These are phyloP conservation scores for Nasonia vitripennis DNA, from an alignment of 1,140 invertebrate genomes.

Conservation along the genomic window DNA sequence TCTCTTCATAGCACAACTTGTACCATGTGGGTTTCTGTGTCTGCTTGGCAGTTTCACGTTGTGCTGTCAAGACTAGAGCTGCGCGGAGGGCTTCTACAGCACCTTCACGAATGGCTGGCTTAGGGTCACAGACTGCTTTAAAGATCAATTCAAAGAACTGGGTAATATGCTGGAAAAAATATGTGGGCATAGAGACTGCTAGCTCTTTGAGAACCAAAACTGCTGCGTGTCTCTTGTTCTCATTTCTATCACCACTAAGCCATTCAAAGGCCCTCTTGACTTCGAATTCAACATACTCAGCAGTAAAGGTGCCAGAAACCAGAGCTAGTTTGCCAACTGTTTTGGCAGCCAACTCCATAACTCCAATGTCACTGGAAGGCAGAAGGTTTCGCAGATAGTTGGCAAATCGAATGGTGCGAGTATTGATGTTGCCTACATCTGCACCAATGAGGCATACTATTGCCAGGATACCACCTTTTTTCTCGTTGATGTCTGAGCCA, in stretches of 20 bases:
- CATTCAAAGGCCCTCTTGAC: conserved; percentile 96
- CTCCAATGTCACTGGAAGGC: conserved; percentile 91
- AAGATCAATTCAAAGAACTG: conserved; percentile 98
- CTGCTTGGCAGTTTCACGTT: conserved; percentile 94
- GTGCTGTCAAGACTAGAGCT: conserved; percentile 94
- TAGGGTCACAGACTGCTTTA: conserved; percentile 92
- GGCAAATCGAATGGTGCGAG: conserved; percentile 92
- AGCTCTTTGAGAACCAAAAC: conserved; percentile 95
- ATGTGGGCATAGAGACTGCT: conserved; percentile 96
- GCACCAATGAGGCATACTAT: conserved; percentile 95
- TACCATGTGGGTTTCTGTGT: conserved; percentile 93
- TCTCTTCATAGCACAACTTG: conserved; percentile 94
- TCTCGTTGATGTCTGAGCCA: conserved; percentile 93
- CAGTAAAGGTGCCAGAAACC: conserved; percentile 93
- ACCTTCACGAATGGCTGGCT: conserved; percentile 92
- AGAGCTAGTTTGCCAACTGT: conserved; percentile 94
- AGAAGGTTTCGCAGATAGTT: conserved; percentile 94
- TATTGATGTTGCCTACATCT: conserved; percentile 94
- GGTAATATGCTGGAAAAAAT: conserved; percentile 98
- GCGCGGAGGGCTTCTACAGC: conserved; percentile 95
- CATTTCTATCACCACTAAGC: conserved; percentile 91
- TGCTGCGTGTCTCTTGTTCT: conserved; percentile 92
- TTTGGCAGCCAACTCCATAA: conserved; percentile 97
- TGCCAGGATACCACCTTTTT: conserved; percentile 95
- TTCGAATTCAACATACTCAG: conserved; percentile 97